A percentile compares a stretch with the other conserved stretches of the same genome.
phyloP scores from a whole-genome alignment of 1,140 invertebrate species.

The Cydia strobilella region DNA sequence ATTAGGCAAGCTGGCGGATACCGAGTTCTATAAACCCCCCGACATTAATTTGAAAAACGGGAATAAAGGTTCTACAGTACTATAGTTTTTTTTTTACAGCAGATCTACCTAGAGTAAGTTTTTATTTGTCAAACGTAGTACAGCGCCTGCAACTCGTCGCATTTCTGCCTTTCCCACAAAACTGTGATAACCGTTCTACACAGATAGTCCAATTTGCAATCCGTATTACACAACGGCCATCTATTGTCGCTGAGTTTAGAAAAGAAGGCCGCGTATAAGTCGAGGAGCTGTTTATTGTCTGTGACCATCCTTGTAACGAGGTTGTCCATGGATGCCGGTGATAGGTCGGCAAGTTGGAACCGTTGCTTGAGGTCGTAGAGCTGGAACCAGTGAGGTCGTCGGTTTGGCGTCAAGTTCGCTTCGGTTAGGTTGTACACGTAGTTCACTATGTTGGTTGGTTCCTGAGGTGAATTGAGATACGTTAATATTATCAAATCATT shows the following conservation, averaged over 20 bases:
- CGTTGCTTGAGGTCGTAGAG: conserved; percentile 85
- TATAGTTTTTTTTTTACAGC: too few species aligned
- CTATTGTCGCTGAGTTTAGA: conserved; percentile 82
- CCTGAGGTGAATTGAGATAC: conserved; percentile 70
- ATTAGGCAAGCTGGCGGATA: too few species aligned
- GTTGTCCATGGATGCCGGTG: conserved; percentile 72
- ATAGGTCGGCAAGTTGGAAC: conserved; percentile 80
- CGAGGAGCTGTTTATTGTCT: conserved; percentile 51
- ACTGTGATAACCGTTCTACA: conserved; percentile 82
- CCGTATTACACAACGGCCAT: conserved; percentile 76
- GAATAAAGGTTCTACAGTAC: too few species aligned
- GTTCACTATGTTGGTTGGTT: conserved; percentile 85
- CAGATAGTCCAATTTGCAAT: conserved; percentile 81
- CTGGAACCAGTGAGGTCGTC: conserved; percentile 83
- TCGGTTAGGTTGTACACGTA: conserved; percentile 89
- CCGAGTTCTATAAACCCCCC: too few species aligned
- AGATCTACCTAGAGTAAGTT: too few species aligned
- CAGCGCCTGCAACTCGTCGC: not conserved
- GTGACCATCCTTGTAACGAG: conserved; percentile 80
- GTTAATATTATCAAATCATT: not conserved
- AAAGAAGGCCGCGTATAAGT: conserved; percentile 75
- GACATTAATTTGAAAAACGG: too few species aligned
- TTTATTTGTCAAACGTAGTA: not conserved
- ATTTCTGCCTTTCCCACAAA: conserved; percentile 63
- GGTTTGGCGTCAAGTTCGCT: conserved; percentile 83